Evolutionary conservation across 2,797 vertebrate genomes (phyloP), one percentile per base, ranked within the genome.

Genomic region (Trichosurus vulpecula): DNA sequence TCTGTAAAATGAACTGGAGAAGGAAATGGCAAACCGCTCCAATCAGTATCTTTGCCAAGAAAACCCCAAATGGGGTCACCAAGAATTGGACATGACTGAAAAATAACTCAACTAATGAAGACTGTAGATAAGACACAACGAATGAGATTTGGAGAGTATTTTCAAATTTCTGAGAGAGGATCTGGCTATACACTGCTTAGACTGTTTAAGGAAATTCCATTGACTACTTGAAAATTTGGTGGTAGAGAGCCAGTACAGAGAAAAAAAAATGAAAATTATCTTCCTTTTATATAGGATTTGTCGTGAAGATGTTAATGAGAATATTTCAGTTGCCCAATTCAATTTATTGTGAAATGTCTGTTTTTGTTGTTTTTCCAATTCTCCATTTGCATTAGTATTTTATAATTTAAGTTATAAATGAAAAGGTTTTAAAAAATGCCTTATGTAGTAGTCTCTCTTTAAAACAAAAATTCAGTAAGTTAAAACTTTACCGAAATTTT

Each of bases 391-490:
- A 92, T 94, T 92, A 95, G 93, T 93, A 95, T 58, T 93, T 95
- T 16, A 91, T 87, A 81, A 74, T 92, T 90, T 94, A 87, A 74
- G 30, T 91, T 30, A 90, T 53, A 90, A 74, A 95, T 16, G 19
- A 91, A 96, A 87, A 92, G 90, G 27, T 27, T 96, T 91, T 93
- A 90, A 96, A 96, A 93, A 95, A 41, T 97, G 56, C 95, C 89
- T 97, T 97, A 96, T 94, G 93, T 90, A 95, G 93, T 35, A 94
- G 81, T 94, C 91, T 90, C 91, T 89, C 96, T 96, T 96, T 92
- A 96, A 97, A 91, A 94, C 92, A 94, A 54, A 90, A 81, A 61
- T 93, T 95, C 94, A 96, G 54, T 96, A 95, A 97, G 97, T 92
- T 92, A 98, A 87, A 95, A 95, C 96, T 95, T 4, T 95, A 66